Evolutionary conservation across 2,113 vertebrate genomes (phyloP).

Genomic region (Clarias batrachus): DNA sequence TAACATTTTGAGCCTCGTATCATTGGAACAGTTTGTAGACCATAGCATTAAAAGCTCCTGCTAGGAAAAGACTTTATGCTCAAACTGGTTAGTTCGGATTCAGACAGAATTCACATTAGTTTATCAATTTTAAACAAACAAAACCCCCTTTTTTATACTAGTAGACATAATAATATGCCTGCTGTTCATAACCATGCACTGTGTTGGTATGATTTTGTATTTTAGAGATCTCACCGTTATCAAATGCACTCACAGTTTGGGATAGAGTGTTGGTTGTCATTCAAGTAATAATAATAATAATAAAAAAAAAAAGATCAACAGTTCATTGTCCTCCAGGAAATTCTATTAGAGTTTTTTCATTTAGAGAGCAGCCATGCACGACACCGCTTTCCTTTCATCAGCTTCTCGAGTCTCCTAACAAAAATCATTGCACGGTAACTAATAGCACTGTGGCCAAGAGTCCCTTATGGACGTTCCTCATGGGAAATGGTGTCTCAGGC

Average conservation of each 20-base stretch:
- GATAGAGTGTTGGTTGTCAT: background rate
- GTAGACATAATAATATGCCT: too few relatives aligned
- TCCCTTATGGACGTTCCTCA: background rate
- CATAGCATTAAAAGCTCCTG: background rate
- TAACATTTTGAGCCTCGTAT: background rate
- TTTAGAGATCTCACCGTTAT: background rate
- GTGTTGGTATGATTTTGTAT: background rate
- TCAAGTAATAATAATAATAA: background rate
- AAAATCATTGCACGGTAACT: slow-evolving; percentile 9
- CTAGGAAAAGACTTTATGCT: background rate
- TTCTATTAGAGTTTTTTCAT: background rate
- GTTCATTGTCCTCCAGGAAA: background rate
- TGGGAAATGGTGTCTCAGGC: background rate
- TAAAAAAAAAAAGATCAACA: background rate
- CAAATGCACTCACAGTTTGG: background rate
- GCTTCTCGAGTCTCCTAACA: background rate
- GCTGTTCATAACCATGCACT: background rate
- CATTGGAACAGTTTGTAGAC: background rate
- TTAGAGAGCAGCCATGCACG: background rate
- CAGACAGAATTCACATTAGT: background rate
- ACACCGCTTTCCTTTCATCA: slow-evolving; percentile 2
- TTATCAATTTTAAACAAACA: background rate
- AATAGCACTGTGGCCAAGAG: background rate
- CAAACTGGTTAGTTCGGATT: background rate
- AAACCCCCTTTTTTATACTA: too few relatives aligned